These are phyloP conservation scores for Leptodactylus fuscus DNA, from an alignment of 2,113 vertebrate species.

Conservation along the genomic window DNA sequence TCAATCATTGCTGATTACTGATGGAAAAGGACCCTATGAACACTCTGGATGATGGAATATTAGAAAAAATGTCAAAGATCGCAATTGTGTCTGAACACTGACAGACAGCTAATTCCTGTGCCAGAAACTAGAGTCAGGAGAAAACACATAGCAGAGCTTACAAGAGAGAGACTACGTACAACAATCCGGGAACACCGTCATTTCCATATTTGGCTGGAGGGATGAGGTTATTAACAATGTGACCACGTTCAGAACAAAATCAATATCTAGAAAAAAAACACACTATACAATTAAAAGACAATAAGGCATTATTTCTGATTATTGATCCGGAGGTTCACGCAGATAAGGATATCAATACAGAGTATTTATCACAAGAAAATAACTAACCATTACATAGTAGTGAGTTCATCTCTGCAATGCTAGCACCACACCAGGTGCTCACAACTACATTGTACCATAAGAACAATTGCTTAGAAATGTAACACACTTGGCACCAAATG, in stretches of 20 bases:
- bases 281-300: not conserved
- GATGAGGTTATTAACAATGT: not conserved
- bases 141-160: too few species aligned
- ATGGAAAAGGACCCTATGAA: too few species aligned
- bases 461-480: not conserved
- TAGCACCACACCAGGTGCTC: not conserved
- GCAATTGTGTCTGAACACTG: too few species aligned
- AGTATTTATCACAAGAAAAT: not conserved
- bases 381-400: not conserved
- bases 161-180: too few species aligned
- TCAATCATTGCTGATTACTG: too few species aligned
- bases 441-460: not conserved
- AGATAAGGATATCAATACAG: not conserved
- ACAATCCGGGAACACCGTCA: not conserved
- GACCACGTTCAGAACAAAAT: not conserved
- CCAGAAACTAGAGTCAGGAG: too few species aligned
- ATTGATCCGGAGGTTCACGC: not conserved
- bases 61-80: too few species aligned
- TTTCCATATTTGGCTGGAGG: not conserved
- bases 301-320: slow-evolving; percentile 5
- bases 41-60: too few species aligned
- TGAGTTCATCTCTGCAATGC: not conserved
- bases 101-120: too few species aligned
- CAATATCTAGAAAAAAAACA: not conserved
- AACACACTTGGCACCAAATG: not conserved